phyloP scores from a whole-genome alignment of 2,797 vertebrate genomes.

The Capromys pilorides region DNA sequence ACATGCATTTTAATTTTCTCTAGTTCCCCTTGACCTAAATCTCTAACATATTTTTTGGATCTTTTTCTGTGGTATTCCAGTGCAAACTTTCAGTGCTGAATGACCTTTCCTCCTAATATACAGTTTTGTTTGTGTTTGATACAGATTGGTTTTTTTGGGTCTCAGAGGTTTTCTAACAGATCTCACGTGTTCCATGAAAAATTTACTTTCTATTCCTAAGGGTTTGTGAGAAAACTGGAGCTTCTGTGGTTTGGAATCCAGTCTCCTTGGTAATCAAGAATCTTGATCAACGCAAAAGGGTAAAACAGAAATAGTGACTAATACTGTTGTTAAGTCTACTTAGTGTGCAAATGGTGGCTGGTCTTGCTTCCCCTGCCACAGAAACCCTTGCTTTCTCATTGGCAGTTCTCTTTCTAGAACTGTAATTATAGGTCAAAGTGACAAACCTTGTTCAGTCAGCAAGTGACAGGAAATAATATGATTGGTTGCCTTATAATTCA shows the following conservation, averaged over 20 bases:
- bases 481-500: not conserved
- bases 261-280: not conserved
- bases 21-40: not conserved
- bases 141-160: not conserved
- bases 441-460: not conserved
- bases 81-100: too few relatives aligned
- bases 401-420: not conserved
- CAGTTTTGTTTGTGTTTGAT: not conserved
- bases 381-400: accelerated
- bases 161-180: not conserved
- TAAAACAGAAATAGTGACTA: not conserved
- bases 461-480: not conserved
- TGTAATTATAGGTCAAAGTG: not conserved
- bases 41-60: not conserved
- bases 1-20: not conserved
- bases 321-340: not conserved
- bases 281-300: not conserved
- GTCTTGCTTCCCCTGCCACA: too few relatives aligned
- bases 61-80: not conserved
- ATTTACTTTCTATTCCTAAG: not conserved
- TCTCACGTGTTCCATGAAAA: not conserved
- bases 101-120: not conserved
- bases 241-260: not conserved
- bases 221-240: not conserved
- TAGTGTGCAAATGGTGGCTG: not conserved